Evolutionary conservation across 2,888 invertebrate genomes (phyloP).

Genomic region (Agrenia bidenticulata): DNA sequence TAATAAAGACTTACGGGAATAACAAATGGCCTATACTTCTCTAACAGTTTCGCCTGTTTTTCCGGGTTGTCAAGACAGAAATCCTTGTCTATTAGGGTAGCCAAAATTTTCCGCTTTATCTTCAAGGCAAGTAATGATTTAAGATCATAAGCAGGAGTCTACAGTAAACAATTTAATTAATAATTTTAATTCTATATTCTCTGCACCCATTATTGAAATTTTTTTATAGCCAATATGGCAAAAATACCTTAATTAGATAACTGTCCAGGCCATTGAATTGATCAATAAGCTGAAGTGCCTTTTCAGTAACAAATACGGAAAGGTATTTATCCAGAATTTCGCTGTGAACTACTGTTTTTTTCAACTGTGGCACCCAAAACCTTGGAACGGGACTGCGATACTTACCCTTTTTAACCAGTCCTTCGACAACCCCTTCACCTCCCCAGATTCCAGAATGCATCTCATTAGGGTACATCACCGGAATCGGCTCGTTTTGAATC

Average conservation of each 20-base stretch:
- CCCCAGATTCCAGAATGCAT: constrained; percentile 89
- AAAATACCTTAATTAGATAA: constrained; percentile 81
- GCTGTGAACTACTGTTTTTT: constrained; percentile 79
- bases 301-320: constrained; percentile 76
- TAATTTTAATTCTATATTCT: too few species aligned
- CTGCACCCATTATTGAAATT: constrained; percentile 10
- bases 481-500: constrained; percentile 75
- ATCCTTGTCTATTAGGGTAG: constrained; percentile 65
- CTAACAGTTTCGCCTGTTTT: constrained; percentile 70
- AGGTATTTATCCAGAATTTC: constrained; percentile 85
- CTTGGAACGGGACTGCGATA: constrained; percentile 70
- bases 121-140: constrained; percentile 79
- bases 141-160: constrained; percentile 90
- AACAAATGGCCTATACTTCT: constrained; percentile 78
- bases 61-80: constrained; percentile 65
- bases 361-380: constrained; percentile 83
- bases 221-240: constrained; percentile 14
- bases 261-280: constrained; percentile 90
- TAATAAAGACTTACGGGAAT: constrained; percentile 65
- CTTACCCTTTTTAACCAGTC: constrained; percentile 69
- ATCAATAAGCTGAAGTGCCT: constrained; percentile 82
- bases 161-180: constrained; percentile 43
- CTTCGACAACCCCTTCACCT: constrained; percentile 90
- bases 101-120: constrained; percentile 80
- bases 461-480: constrained; percentile 75